Evolutionary conservation across 2,888 invertebrate species (phyloP).

Genomic region (Machimus atricapillus): DNA sequence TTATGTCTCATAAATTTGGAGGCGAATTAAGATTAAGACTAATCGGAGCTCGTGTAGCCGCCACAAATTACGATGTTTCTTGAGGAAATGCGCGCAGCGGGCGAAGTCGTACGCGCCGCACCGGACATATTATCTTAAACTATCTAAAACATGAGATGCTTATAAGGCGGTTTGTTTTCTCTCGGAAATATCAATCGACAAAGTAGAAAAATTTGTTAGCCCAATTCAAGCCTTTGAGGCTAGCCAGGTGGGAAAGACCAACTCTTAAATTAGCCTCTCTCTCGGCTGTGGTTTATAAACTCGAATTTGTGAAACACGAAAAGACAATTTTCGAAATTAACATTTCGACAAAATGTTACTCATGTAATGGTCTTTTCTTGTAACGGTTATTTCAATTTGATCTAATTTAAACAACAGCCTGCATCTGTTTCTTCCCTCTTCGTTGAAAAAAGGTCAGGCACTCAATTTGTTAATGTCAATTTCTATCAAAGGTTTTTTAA

Average conservation of each 20-base stretch:
- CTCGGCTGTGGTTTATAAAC: not conserved
- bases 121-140: not conserved
- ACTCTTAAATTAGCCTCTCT: not conserved
- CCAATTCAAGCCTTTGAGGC: not conserved
- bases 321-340: not conserved
- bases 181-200: not conserved
- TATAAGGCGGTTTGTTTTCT: not conserved
- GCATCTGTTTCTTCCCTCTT: not conserved
- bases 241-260: not conserved
- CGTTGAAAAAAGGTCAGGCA: not conserved
- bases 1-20: not conserved
- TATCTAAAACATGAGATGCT: not conserved
- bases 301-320: not conserved
- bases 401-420: not conserved
- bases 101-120: not conserved
- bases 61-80: not conserved
- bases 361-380: not conserved
- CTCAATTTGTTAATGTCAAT: not conserved
- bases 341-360: not conserved
- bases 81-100: not conserved
- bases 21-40: not conserved
- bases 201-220: not conserved
- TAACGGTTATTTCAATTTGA: not conserved
- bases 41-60: not conserved
- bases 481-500: not conserved